Evolutionary conservation across 1,140 invertebrate genomes (phyloP).

Genomic region (Pachyrhynchus sulphureomaculatus): DNA sequence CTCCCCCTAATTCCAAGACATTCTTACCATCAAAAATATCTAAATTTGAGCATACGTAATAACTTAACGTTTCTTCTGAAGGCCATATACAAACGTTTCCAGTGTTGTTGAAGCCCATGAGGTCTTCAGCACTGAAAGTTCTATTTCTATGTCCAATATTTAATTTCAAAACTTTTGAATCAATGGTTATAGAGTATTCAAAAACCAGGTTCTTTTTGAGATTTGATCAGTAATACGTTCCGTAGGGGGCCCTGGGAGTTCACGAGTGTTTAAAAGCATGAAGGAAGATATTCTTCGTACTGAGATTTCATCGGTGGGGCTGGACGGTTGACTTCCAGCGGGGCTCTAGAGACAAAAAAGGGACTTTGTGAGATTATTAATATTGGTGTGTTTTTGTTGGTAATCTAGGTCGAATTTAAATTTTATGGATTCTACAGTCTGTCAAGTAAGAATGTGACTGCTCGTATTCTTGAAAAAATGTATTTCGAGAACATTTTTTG

Average conservation of each 20-base stretch:
- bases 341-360: constrained; percentile 42
- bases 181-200: constrained; percentile 57
- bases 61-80: constrained; percentile 81
- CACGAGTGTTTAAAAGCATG: constrained; percentile 54
- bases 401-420: no score
- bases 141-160: constrained; percentile 62
- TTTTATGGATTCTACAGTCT: no score
- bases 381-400: no score
- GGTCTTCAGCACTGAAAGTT: constrained; percentile 65
- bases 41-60: constrained; percentile 70
- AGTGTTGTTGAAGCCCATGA: constrained; percentile 87
- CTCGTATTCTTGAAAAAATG: no score
- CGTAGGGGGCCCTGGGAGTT: constrained; percentile 26
- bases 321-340: constrained; percentile 48
- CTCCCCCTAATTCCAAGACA: constrained; percentile 79
- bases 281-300: constrained; percentile 61
- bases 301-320: constrained; percentile 55
- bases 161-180: constrained; percentile 52
- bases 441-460: no score
- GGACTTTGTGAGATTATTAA: not conserved
- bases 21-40: constrained; percentile 64
- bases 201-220: constrained; percentile 56
- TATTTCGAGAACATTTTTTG: no score
- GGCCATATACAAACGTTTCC: constrained; percentile 92
- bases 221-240: constrained; percentile 34